phyloP scores from a whole-genome alignment of 2,797 vertebrate genomes.

The Xyrichtys novacula region DNA sequence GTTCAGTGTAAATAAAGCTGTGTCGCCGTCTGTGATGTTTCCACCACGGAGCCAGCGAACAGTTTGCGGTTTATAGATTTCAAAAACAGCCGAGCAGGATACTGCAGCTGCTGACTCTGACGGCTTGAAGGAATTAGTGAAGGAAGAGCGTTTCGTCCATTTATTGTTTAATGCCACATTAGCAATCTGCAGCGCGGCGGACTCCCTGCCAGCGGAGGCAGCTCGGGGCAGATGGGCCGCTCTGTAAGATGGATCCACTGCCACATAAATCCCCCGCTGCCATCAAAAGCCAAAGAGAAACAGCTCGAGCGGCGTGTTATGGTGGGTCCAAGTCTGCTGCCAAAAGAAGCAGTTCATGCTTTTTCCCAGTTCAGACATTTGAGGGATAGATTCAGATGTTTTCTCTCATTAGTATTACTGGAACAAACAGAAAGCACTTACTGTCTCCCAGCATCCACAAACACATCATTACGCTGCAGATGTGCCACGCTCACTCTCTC shows the following conservation, averaged over 20 bases:
- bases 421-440: slow-evolving; percentile 53
- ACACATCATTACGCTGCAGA: slow-evolving; percentile 37
- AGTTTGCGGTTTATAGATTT: slow-evolving; percentile 41
- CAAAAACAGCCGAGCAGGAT: slow-evolving; percentile 30
- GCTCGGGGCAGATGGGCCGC: slow-evolving; percentile 84
- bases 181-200: slow-evolving; percentile 80
- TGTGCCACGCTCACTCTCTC: slow-evolving; percentile 51
- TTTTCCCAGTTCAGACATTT: slow-evolving; percentile 71
- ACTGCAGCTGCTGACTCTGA: slow-evolving; percentile 67
- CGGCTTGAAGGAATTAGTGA: slow-evolving; percentile 70
- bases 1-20: not conserved
- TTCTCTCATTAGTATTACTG: slow-evolving; percentile 65
- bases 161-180: slow-evolving; percentile 85
- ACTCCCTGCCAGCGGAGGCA: slow-evolving; percentile 78
- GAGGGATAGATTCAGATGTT: slow-evolving; percentile 76
- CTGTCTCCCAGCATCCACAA: slow-evolving; percentile 6
- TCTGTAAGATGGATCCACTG: slow-evolving; percentile 80
- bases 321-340: slow-evolving; percentile 63
- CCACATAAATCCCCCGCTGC: slow-evolving; percentile 84
- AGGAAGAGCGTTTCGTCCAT: slow-evolving; percentile 72
- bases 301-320: slow-evolving; percentile 79
- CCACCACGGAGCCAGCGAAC: slow-evolving; percentile 20
- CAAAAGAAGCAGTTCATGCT: slow-evolving; percentile 79
- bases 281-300: slow-evolving; percentile 75
- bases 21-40: not conserved